These are phyloP conservation scores for Cydia fagiglandana DNA, from an alignment of 1,140 invertebrate species.

Conservation along the genomic window DNA sequence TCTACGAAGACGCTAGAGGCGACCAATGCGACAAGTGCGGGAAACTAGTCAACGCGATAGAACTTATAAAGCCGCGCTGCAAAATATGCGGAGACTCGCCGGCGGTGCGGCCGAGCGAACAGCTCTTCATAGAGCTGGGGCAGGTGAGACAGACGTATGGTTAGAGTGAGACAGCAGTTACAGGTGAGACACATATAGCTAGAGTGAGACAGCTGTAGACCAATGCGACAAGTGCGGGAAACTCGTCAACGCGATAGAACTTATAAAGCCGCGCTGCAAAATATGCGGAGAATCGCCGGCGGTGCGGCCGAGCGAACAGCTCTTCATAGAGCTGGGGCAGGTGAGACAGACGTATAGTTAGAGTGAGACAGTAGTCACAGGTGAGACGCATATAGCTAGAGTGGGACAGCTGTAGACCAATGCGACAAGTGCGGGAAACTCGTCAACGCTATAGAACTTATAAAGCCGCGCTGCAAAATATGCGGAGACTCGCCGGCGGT, in stretches of 20 bases:
- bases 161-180: neutral
- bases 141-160: conserved; percentile 80
- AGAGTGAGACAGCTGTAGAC: conserved; percentile 78
- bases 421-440: conserved; percentile 99
- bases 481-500: conserved; percentile 89
- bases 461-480: conserved; percentile 94
- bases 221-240: conserved; percentile 99
- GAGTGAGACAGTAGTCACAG: neutral
- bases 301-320: conserved; percentile 90
- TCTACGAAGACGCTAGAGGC: conserved; percentile 95
- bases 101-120: conserved; percentile 88
- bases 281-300: conserved; percentile 89
- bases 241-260: conserved; percentile 95
- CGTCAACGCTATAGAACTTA: conserved; percentile 95
- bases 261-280: conserved; percentile 95
- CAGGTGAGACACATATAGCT: neutral
- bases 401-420: conserved; percentile 84
- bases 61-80: conserved; percentile 94
- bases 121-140: conserved; percentile 96
- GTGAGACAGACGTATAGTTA: conserved; percentile 57
- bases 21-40: conserved; percentile 99
- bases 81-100: conserved; percentile 92
- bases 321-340: conserved; percentile 93
- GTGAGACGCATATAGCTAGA: neutral
- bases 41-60: conserved; percentile 96